Percentiles rank a stretch among this genome's conserved stretches.
These are phyloP conservation scores for Drosophila buzzatii DNA, from an alignment of 2,888 invertebrate species.

Conservation along the genomic window DNA sequence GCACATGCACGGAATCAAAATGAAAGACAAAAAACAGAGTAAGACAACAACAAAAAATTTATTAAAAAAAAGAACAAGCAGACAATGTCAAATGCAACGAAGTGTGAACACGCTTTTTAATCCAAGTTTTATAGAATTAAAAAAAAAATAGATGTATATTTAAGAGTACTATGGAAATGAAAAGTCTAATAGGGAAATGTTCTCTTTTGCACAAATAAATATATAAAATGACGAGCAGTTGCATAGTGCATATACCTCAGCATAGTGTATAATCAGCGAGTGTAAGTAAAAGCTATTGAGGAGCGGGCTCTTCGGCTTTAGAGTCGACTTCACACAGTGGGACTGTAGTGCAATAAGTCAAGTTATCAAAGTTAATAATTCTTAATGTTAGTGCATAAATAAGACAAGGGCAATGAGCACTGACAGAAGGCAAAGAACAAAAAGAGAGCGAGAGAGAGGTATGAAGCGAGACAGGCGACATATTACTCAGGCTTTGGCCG, in stretches of 20 bases:
- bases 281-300: constrained; percentile 20
- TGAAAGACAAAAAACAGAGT: constrained; percentile 48
- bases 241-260: background rate
- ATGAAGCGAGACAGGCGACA: constrained; percentile 25
- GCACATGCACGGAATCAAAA: constrained; percentile 79
- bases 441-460: background rate
- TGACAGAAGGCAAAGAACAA: constrained; percentile 8
- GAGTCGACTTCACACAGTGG: constrained; percentile 20
- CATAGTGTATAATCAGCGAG: constrained; percentile 22
- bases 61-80: constrained; percentile 19
- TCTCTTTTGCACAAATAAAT: too few relatives aligned
- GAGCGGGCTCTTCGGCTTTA: background rate
- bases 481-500: constrained; percentile 51
- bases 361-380: constrained; percentile 81
- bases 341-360: constrained; percentile 71
- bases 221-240: background rate
- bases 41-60: constrained; percentile 24
- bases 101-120: constrained; percentile 18
- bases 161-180: background rate
- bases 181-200: background rate
- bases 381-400: constrained; percentile 81
- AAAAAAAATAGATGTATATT: background rate
- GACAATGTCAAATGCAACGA: constrained; percentile 2
- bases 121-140: background rate
- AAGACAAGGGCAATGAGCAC: constrained; percentile 56